Evolutionary conservation across 2,113 vertebrate genomes (phyloP).

Genomic region (Corythaixoides concolor): DNA sequence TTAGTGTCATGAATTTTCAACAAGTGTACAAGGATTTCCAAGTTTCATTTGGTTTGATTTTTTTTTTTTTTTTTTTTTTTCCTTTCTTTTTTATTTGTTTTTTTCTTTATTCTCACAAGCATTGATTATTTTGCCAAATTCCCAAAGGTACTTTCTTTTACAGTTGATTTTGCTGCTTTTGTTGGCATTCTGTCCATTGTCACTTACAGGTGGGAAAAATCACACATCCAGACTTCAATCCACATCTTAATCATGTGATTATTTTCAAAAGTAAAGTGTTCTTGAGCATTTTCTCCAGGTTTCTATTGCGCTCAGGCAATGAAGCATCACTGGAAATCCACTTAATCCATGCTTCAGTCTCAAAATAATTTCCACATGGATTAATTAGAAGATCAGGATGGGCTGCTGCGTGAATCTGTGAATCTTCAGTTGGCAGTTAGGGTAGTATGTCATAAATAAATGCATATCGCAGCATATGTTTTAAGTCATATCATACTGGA

Average conservation of each 20-base stretch:
- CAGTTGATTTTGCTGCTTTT: background rate
- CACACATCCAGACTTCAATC: background rate
- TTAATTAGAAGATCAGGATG: background rate
- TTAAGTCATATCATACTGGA: background rate
- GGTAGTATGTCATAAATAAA: background rate
- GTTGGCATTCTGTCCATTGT: background rate
- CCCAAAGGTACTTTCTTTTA: background rate
- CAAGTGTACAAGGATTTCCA: background rate
- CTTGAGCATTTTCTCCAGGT: background rate
- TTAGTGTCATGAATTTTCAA: background rate
- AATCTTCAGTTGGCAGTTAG: background rate
- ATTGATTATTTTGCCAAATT: background rate
- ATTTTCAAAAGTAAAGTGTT: background rate
- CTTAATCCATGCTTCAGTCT: background rate
- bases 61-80: background rate
- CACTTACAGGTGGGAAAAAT: background rate
- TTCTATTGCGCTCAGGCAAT: background rate
- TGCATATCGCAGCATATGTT: background rate
- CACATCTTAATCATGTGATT: background rate
- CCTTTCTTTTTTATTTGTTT: too few relatives aligned
- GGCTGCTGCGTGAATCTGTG: background rate
- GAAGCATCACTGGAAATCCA: background rate
- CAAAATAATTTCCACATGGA: background rate
- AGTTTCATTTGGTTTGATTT: background rate
- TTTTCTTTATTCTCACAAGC: too few relatives aligned